Percentiles rank a stretch among this genome's conserved stretches.
phyloP scores from a whole-genome alignment of 2,113 vertebrate species.

The Brachyhypopomus occidentalis region DNA sequence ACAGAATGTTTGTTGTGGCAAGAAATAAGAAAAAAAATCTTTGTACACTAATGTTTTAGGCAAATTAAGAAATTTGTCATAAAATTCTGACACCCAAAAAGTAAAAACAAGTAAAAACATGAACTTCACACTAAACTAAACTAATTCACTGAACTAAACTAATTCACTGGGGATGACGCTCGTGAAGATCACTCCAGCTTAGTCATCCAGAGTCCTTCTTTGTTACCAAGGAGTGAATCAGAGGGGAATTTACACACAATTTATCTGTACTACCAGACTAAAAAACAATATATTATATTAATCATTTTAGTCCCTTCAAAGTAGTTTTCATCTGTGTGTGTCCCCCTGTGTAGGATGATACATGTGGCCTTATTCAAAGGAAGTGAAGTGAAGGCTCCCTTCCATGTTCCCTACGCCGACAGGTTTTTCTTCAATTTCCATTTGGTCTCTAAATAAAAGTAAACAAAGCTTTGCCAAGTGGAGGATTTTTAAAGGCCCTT shows the following conservation, averaged over 20 bases:
- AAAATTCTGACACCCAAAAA: not conserved
- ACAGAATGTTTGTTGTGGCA: too few relatives aligned
- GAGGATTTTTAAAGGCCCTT: constrained; percentile 13
- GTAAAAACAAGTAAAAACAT: not conserved
- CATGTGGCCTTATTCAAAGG: constrained; percentile 1
- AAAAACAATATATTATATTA: constrained; percentile 36
- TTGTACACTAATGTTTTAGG: not conserved
- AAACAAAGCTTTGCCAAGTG: not conserved
- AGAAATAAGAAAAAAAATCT: not conserved
- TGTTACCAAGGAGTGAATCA: constrained; percentile 22
- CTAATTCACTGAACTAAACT: too few relatives aligned
- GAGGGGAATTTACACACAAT: constrained; percentile 18
- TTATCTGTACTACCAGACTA: constrained; percentile 25
- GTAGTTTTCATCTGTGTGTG: not conserved
- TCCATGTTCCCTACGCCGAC: not conserved
- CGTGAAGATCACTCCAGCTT: too few relatives aligned
- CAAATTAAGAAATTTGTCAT: not conserved
- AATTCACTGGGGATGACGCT: too few relatives aligned
- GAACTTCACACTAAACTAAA: not conserved
- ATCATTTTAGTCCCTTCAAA: constrained; percentile 19
- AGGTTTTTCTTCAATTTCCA: not conserved
- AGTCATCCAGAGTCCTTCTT: not conserved
- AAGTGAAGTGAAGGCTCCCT: not conserved
- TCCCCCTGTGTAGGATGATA: not conserved
- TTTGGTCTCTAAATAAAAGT: not conserved